Evolutionary conservation across 1,140 invertebrate species (phyloP).

Genomic region (Pseudomyrmex dendroicus): DNA sequence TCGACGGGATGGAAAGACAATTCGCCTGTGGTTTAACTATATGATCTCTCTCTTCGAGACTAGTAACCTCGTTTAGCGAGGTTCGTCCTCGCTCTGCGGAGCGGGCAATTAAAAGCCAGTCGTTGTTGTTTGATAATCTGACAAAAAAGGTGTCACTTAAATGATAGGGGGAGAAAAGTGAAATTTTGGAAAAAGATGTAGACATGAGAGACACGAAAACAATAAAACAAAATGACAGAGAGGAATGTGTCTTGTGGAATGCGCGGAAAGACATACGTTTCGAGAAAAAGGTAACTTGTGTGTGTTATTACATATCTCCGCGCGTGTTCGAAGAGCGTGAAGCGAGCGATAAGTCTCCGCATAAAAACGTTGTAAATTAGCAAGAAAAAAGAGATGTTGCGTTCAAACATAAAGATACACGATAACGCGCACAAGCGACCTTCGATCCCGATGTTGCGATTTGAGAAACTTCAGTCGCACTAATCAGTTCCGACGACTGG

Average conservation of each 20-base stretch:
- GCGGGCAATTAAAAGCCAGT: constrained; percentile 49
- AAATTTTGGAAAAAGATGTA: neutral
- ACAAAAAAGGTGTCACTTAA: constrained; percentile 50
- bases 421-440: constrained; percentile 26
- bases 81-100: neutral
- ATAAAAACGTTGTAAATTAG: neutral
- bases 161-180: neutral
- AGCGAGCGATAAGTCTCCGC: neutral
- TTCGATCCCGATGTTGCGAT: constrained; percentile 13
- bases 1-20: constrained; percentile 55
- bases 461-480: neutral
- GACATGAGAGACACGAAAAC: neutral
- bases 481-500: constrained; percentile 19
- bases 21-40: constrained; percentile 51
- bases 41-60: constrained; percentile 18
- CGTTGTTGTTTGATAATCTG: constrained; percentile 8
- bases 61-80: constrained; percentile 20
- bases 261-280: neutral
- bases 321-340: neutral
- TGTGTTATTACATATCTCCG: too few species aligned
- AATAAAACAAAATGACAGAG: neutral
- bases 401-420: constrained; percentile 66
- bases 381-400: neutral
- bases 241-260: neutral
- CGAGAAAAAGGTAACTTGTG: too few species aligned